These are phyloP conservation scores for Phodopus roborovskii DNA, from an alignment of 2,113 vertebrate species.

Conservation along the genomic window DNA sequence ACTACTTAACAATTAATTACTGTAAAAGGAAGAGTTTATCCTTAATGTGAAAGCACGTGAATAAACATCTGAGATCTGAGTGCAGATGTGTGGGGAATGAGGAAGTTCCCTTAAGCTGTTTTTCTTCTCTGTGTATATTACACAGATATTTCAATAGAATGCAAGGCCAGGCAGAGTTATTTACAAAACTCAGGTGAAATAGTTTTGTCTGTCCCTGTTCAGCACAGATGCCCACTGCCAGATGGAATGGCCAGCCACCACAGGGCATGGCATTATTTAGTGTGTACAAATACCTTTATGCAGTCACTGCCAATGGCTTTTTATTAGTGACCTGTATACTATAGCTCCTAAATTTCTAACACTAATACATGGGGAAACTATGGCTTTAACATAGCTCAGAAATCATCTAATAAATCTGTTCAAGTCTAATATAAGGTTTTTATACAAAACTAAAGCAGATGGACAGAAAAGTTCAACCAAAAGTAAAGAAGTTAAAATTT, in stretches of 20 bases:
- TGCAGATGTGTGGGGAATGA: not conserved
- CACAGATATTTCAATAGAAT: not conserved
- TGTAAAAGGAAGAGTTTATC: not conserved
- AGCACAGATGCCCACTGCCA: not conserved
- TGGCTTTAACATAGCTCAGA: slow-evolving; percentile 25
- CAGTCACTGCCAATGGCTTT: not conserved
- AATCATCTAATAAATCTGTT: slow-evolving; percentile 40
- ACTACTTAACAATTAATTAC: not conserved
- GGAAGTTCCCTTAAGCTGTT: not conserved
- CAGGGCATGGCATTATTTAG: not conserved
- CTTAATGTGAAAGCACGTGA: slow-evolving; percentile 4
- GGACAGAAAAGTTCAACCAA: slow-evolving; percentile 29
- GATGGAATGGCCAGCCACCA: not conserved
- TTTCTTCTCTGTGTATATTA: not conserved
- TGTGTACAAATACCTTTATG: not conserved
- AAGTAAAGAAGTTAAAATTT: not conserved
- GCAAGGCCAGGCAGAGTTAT: not conserved
- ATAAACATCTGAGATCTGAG: not conserved
- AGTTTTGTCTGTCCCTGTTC: not conserved
- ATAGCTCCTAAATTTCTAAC: slow-evolving; percentile 40
- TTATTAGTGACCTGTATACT: not conserved
- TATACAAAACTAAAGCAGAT: slow-evolving; percentile 17
- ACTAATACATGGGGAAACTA: slow-evolving; percentile 4
- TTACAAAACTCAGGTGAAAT: not conserved
- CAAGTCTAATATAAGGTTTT: slow-evolving; percentile 22